Evolutionary conservation across 2,888 invertebrate genomes (phyloP).

Genomic region (Copidosoma aretas): DNA sequence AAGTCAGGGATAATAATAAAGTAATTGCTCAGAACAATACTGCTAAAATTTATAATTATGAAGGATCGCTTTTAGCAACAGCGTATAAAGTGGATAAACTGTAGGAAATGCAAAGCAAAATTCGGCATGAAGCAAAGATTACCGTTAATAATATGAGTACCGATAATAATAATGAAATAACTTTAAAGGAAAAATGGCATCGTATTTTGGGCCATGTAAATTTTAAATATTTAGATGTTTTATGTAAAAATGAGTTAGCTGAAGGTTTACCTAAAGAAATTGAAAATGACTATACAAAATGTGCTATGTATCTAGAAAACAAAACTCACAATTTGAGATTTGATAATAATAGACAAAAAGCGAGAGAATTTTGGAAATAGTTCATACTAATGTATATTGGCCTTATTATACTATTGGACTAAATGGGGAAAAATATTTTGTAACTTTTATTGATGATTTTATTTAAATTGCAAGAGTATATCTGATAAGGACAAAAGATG

Average conservation of each 20-base stretch:
- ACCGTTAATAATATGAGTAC: too few relatives aligned
- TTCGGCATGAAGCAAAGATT: too few relatives aligned
- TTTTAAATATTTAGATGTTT: conserved; percentile 42
- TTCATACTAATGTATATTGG: conserved; percentile 39
- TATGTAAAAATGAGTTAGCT: neutral
- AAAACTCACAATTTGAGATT: conserved; percentile 44
- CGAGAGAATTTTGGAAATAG: conserved; percentile 42
- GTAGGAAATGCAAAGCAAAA: too few relatives aligned
- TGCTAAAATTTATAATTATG: too few relatives aligned
- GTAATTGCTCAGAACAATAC: too few relatives aligned
- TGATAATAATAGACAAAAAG: conserved; percentile 43
- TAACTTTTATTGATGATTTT: conserved; percentile 45
- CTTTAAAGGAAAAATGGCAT: conserved; percentile 39
- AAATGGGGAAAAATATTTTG: conserved; percentile 44
- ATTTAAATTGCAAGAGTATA: conserved; percentile 42
- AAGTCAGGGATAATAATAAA: too few relatives aligned
- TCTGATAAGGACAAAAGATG: conserved; percentile 42
- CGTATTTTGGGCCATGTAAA: conserved; percentile 41
- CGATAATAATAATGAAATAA: conserved; percentile 18
- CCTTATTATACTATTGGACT: conserved; percentile 37
- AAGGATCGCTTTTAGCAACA: too few relatives aligned
- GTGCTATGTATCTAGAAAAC: conserved; percentile 41
- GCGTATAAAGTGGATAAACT: too few relatives aligned
- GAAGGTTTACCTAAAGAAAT: too few relatives aligned
- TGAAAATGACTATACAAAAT: conserved; percentile 37